Evolutionary conservation across 2,797 vertebrate species (phyloP).

Genomic region (Sebastolobus altivelis): DNA sequence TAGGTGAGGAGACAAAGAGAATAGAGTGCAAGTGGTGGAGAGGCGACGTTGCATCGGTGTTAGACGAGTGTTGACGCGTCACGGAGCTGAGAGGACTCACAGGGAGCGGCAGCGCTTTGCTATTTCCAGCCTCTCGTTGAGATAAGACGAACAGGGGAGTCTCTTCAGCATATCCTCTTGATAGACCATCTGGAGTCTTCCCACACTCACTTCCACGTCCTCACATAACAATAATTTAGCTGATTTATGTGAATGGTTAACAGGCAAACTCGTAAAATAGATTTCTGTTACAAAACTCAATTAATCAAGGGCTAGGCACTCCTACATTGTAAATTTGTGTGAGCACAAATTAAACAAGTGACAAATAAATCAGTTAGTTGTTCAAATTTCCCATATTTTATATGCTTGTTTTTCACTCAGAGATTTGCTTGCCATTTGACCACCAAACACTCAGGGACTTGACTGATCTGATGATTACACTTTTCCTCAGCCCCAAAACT

Average conservation of each 20-base stretch:
- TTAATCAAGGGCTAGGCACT: slow-evolving; percentile 35
- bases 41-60: slow-evolving; percentile 37
- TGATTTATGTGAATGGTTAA: slow-evolving; percentile 35
- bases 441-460: neutral
- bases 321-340: slow-evolving; percentile 6
- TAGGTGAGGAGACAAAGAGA: slow-evolving; percentile 30
- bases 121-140: slow-evolving; percentile 81
- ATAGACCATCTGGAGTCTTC: slow-evolving; percentile 65
- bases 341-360: neutral
- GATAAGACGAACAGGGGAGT: slow-evolving; percentile 76
- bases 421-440: slow-evolving; percentile 7
- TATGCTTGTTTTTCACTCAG: neutral
- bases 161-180: slow-evolving; percentile 67
- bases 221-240: slow-evolving; percentile 19
- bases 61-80: slow-evolving; percentile 67
- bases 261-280: neutral
- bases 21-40: slow-evolving; percentile 22
- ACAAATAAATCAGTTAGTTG: slow-evolving; percentile 13
- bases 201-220: slow-evolving; percentile 38
- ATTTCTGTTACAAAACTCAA: slow-evolving; percentile 10
- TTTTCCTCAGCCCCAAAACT: slow-evolving; percentile 15
- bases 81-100: slow-evolving; percentile 49
- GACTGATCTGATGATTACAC: slow-evolving; percentile 18
- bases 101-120: slow-evolving; percentile 46
- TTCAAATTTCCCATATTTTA: neutral